phyloP scores from a whole-genome alignment of 2,113 vertebrate genomes.

The Orientallactaga bullata region DNA sequence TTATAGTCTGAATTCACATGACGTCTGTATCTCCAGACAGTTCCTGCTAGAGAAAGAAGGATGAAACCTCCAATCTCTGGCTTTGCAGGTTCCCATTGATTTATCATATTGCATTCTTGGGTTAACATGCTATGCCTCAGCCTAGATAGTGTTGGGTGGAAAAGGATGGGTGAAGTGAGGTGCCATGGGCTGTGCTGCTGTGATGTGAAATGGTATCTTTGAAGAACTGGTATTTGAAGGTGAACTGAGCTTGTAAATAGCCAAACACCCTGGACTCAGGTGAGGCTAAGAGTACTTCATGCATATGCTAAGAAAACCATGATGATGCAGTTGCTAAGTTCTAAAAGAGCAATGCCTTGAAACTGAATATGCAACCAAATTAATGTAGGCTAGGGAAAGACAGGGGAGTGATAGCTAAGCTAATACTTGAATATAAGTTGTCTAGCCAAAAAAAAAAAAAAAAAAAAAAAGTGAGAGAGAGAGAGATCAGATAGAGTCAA shows the following conservation, averaged over 20 bases:
- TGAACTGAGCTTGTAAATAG: background rate
- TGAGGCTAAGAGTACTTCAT: background rate
- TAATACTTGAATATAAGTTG: background rate
- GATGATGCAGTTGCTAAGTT: background rate
- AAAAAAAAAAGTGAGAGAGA: too few relatives aligned
- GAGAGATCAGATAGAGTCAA: background rate
- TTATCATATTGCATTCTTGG: background rate
- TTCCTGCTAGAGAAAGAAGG: background rate
- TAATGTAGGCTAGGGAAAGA: background rate
- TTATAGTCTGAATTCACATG: background rate
- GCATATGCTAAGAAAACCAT: background rate
- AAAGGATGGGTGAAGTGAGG: too few relatives aligned
- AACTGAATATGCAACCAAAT: background rate
- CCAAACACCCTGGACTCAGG: background rate
- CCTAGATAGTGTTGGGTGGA: background rate
- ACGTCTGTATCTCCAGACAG: background rate
- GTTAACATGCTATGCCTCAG: background rate
- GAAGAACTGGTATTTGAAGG: background rate
- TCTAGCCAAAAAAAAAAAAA: background rate
- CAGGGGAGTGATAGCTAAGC: background rate
- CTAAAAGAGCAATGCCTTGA: background rate
- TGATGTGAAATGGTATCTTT: background rate
- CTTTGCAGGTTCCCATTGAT: fast-evolving
- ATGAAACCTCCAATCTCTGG: background rate
- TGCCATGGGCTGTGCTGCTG: background rate